phyloP scores from a whole-genome alignment of 2,888 invertebrate genomes.

The Drosophila fungiperda region DNA sequence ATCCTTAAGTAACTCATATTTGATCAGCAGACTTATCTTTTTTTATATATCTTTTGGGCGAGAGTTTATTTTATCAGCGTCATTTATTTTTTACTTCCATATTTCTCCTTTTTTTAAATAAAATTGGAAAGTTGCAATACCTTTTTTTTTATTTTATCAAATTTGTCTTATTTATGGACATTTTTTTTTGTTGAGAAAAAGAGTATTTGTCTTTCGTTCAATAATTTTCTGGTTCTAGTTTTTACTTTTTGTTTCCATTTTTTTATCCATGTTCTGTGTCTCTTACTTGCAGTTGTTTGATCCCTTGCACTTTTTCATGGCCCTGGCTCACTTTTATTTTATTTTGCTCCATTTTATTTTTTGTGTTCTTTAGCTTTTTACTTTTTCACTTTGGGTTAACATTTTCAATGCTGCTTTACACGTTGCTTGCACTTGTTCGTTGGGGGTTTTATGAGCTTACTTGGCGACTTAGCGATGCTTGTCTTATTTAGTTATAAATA shows the following conservation, averaged over 20 bases:
- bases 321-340: conserved; percentile 30
- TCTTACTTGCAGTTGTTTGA: conserved; percentile 69
- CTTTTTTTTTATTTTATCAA: background rate
- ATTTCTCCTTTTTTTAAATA: background rate
- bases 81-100: background rate
- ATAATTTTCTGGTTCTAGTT: background rate
- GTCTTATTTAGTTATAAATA: conserved; percentile 80
- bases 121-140: background rate
- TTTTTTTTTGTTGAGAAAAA: background rate
- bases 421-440: conserved; percentile 68
- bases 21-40: background rate
- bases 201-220: background rate
- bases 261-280: conserved; percentile 48
- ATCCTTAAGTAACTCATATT: background rate
- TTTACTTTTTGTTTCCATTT: conserved; percentile 34
- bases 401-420: conserved; percentile 70
- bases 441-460: conserved; percentile 76
- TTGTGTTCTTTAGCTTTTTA: conserved; percentile 34
- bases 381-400: conserved; percentile 56
- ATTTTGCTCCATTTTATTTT: conserved; percentile 23
- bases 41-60: background rate
- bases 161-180: background rate
- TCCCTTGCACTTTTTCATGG: conserved; percentile 76
- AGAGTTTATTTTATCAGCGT: fast-evolving
- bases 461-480: conserved; percentile 79